These are phyloP conservation scores for Cyanocitta stelleri DNA, from an alignment of 2,113 vertebrate genomes.

Conservation along the genomic window DNA sequence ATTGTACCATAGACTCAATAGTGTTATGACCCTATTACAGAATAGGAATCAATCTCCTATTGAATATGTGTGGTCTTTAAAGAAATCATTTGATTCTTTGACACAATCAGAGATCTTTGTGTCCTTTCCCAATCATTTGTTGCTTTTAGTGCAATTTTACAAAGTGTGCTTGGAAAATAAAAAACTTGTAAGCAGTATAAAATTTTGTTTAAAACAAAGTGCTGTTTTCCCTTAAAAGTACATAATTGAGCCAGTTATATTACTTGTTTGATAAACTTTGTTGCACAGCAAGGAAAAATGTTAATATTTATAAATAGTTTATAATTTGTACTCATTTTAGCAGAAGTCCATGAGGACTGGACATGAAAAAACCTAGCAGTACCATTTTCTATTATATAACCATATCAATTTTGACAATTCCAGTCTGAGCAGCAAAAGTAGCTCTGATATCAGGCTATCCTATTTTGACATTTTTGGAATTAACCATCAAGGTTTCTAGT, in stretches of 20 bases:
- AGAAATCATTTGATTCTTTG: neutral
- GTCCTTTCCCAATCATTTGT: neutral
- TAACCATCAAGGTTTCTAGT: neutral
- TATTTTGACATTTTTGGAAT: neutral
- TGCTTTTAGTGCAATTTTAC: neutral
- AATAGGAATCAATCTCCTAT: neutral
- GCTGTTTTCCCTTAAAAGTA: neutral
- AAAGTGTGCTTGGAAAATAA: neutral
- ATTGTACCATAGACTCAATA: neutral
- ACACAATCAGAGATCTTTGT: neutral
- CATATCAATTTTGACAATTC: neutral
- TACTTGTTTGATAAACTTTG: neutral
- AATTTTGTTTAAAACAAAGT: neutral
- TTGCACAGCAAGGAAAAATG: neutral
- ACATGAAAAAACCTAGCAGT: neutral
- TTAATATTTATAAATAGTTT: neutral
- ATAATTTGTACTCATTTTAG: neutral
- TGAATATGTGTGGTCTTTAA: neutral
- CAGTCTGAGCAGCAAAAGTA: neutral
- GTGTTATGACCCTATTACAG: neutral
- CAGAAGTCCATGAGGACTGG: neutral
- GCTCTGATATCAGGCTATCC: neutral
- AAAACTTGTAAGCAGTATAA: neutral
- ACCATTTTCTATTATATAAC: neutral
- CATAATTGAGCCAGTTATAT: neutral